Base-by-base conservation (phyloP, 2,888 invertebrate species). In the Eumerus sabulonum region DNA sequence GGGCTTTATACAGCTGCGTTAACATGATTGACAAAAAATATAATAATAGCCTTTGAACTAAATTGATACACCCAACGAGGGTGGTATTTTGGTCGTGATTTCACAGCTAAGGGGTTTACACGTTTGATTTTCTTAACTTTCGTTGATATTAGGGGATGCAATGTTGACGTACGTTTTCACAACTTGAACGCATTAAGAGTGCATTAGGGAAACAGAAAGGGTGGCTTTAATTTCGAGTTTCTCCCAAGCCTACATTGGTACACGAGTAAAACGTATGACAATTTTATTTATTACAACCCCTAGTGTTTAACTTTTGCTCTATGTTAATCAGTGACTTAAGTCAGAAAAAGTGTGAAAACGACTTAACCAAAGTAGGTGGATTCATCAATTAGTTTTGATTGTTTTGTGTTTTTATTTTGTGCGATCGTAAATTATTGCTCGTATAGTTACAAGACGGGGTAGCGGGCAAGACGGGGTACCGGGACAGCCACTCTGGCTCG, bases 11-110 rank as follows among this genome's bases (percentile, higher is more conserved):
- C 45, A 72, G 38, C 72, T 45, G 57, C 27, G 62, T 42, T 63
- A 64, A 57, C 57, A 57, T 57, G 57, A 72, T 64, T 64, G 64
- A 64, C 72, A 51, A 59, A 38, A 70, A 72, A 72, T 72, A 64
- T 57, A 72, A 72, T 72, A 72, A 72, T 40, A 64, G 56, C 53
- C 57, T 47, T 11, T 53, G 11, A 57, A 40, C 13, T 45, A 45
- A 38, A 54, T 54, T 48, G 56, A 27, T 27, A 27, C 71, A 71
- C 72, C 72, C 63, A 27, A 16, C 35, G 51, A 38, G 53, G 44
- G 27, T 47, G 51, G 45, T 27, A 19, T 66, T 54, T 57, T 38
- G 35, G 2, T 27, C 7, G 27, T 27, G 51, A 44, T 48, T 62
- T 56, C 3, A n/a, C n/a, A 38, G 14, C 42, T 18, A 59, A 45